Evolutionary conservation across 1,140 invertebrate species (phyloP).

Genomic region (Macrotrachela quadricornifera): DNA sequence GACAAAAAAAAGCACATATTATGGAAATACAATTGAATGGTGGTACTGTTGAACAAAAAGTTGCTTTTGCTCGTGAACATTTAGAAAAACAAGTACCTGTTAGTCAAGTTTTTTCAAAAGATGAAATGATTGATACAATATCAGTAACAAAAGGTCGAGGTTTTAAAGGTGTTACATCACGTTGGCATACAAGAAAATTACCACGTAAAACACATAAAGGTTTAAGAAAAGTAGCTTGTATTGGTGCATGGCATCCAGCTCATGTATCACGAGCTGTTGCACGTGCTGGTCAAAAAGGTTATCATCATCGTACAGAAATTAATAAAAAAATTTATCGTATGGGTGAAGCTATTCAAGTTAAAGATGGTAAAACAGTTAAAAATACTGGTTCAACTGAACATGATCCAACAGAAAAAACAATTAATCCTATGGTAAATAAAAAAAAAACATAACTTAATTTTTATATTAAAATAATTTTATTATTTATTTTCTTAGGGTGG

Average conservation of each 20-base stretch:
- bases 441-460: not conserved
- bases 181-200: slow-evolving; percentile 99
- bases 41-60: slow-evolving; percentile 76
- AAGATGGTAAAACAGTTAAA: slow-evolving; percentile 87
- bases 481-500: slow-evolving; percentile 48
- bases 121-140: slow-evolving; percentile 98
- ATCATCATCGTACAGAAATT: slow-evolving; percentile 97
- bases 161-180: slow-evolving; percentile 95
- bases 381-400: slow-evolving; percentile 96
- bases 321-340: slow-evolving; percentile 99
- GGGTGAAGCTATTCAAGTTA: slow-evolving; percentile 64
- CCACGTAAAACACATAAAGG: slow-evolving; percentile 99
- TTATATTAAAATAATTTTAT: not conserved
- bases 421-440: slow-evolving; percentile 64
- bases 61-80: slow-evolving; percentile 84
- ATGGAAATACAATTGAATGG: slow-evolving; percentile 99
- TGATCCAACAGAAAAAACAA: slow-evolving; percentile 90
- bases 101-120: slow-evolving; percentile 67
- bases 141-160: slow-evolving; percentile 98
- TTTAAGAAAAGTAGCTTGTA: slow-evolving; percentile 97
- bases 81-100: slow-evolving; percentile 76
- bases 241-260: slow-evolving; percentile 99
- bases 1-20: slow-evolving; percentile 97
- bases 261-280: slow-evolving; percentile 94
- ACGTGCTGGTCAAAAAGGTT: slow-evolving; percentile 98